These are phyloP conservation scores for Onychomys arenicola DNA, from an alignment of 2,797 vertebrate genomes.

Conservation along the genomic window DNA sequence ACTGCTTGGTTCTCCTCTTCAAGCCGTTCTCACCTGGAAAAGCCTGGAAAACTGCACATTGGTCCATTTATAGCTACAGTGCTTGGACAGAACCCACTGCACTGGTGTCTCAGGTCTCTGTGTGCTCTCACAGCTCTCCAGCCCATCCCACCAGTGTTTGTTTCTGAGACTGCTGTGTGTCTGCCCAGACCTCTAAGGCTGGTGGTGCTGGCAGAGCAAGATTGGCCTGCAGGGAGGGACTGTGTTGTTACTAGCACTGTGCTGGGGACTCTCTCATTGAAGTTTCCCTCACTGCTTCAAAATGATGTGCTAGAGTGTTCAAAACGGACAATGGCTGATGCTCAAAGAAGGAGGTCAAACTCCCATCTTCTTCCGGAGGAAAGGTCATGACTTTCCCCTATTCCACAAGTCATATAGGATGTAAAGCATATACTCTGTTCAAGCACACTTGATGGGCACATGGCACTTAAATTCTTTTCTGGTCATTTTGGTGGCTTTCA, in stretches of 20 bases:
- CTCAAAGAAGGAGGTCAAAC: slow-evolving; percentile 53
- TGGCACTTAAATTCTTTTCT: slow-evolving; percentile 62
- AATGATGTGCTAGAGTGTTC: neutral
- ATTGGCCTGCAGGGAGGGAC: neutral
- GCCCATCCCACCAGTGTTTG: neutral
- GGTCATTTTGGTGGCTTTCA: slow-evolving; percentile 46
- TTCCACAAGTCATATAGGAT: neutral
- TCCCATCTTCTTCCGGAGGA: neutral
- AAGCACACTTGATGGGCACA: slow-evolving; percentile 26
- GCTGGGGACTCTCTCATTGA: neutral
- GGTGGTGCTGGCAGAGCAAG: neutral
- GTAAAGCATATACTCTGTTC: slow-evolving; percentile 26
- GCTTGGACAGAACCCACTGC: slow-evolving; percentile 53
- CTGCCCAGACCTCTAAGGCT: neutral
- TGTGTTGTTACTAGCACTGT: neutral
- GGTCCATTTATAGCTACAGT: slow-evolving; percentile 61
- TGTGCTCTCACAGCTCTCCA: neutral
- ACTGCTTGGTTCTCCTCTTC: slow-evolving; percentile 78
- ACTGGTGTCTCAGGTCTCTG: slow-evolving; percentile 44
- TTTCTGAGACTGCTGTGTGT: neutral
- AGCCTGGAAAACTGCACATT: slow-evolving; percentile 47
- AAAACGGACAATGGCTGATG: neutral
- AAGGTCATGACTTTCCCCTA: neutral
- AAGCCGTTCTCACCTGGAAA: slow-evolving; percentile 73
- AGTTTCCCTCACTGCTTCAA: slow-evolving; percentile 26